phyloP scores from a whole-genome alignment of 2,888 invertebrate genomes.

The Bombyx huttoni region DNA sequence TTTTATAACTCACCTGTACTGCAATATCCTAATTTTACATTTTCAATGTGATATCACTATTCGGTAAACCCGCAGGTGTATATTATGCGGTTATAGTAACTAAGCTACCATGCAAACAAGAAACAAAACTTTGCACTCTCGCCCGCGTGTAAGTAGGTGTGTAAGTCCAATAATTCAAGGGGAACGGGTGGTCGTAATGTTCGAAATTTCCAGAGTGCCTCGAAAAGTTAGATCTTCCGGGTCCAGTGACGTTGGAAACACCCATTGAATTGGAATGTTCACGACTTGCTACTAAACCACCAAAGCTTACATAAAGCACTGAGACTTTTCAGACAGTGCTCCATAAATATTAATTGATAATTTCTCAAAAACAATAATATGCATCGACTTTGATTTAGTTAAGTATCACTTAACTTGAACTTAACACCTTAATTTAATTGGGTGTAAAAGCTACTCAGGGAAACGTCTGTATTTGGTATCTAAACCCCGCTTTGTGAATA shows the following conservation, averaged over 20 bases:
- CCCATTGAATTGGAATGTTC: constrained; percentile 28
- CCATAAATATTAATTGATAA: not conserved
- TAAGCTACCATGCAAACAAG: constrained; percentile 43
- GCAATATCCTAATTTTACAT: too few species aligned
- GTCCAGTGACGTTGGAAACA: constrained; percentile 37
- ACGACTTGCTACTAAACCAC: constrained; percentile 1
- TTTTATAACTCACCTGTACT: too few species aligned
- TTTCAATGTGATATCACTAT: not conserved
- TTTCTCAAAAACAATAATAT: too few species aligned
- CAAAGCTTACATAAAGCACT: not conserved
- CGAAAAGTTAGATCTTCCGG: constrained; percentile 44
- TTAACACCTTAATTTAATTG: too few species aligned
- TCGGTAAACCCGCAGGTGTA: not conserved
- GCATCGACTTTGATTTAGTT: too few species aligned
- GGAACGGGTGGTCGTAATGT: constrained; percentile 60
- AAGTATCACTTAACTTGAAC: too few species aligned
- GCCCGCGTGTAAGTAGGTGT: constrained; percentile 52
- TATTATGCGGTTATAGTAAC: not conserved
- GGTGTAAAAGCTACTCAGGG: not conserved
- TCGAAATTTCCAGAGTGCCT: constrained; percentile 47
- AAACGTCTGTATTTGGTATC: not conserved
- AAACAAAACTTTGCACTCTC: constrained; percentile 61
- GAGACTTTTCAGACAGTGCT: not conserved
- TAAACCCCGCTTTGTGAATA: not conserved
- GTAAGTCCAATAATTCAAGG: constrained; percentile 59